phyloP scores from a whole-genome alignment of 2,797 vertebrate genomes.

The Megaceryle alcyon region DNA sequence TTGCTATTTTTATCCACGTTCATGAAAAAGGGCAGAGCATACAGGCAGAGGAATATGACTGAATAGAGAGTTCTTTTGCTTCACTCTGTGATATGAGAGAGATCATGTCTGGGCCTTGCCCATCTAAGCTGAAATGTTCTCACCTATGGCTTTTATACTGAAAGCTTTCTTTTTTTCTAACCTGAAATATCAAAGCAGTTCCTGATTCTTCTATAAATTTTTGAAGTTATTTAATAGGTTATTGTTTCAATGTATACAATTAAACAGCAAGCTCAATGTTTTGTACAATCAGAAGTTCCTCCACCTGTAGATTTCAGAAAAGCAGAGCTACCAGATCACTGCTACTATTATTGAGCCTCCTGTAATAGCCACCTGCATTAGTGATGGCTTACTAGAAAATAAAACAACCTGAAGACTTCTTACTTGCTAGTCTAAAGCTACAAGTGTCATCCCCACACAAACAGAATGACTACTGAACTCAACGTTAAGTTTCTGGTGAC shows the following conservation, averaged over 20 bases:
- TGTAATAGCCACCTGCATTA: rapidly evolving
- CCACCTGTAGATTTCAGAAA: neutral
- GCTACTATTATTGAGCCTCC: neutral
- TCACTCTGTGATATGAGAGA: neutral
- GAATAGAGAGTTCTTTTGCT: neutral
- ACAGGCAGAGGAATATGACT: neutral
- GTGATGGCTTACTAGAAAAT: neutral
- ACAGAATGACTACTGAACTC: neutral
- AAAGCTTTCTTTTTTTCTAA: neutral
- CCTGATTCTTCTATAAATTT: neutral
- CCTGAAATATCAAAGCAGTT: neutral
- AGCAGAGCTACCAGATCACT: neutral
- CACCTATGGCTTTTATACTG: neutral
- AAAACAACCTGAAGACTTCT: neutral
- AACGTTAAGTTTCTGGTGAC: neutral
- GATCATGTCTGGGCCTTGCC: neutral
- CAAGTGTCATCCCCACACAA: neutral
- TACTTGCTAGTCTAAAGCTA: neutral
- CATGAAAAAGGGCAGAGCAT: neutral
- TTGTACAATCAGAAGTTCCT: neutral
- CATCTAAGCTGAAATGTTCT: neutral
- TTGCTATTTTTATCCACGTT: rapidly evolving
- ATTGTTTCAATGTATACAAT: neutral
- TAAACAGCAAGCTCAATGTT: neutral
- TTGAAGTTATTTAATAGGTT: neutral